Evolutionary conservation across 2,113 vertebrate genomes (phyloP), one percentile per base, ranked within the genome.

Genomic region (Pycnonotus jocosus): DNA sequence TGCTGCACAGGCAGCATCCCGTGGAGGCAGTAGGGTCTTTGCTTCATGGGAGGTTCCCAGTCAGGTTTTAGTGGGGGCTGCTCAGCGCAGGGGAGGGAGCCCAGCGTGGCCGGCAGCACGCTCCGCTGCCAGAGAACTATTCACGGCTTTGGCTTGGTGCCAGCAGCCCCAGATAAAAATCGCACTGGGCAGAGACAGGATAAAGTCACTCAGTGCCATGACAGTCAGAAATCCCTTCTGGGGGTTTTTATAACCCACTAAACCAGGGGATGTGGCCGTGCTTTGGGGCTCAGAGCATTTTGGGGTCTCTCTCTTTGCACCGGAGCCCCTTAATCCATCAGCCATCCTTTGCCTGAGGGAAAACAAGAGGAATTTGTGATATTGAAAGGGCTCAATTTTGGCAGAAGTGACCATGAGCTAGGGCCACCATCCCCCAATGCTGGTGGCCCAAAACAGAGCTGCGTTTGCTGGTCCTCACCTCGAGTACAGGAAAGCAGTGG

Each of bases 221-320:
- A 24, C 38, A 28, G 25, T 15, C 48, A 37, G 35, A 83, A 91
- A 73, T 35, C 77, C 53, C 48, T 69, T 16, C 22, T 12, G 12
- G 1, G 40, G 24, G 3, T 30, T 86, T 86, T 91, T 20, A 25
- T 15, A 53, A 69, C 45, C 14, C 40, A 0, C 53, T 4, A 6
- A 86, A 4, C 8, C 35, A 71, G 1, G 0, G 37, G 25, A 27
- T 0, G 35, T 0, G 0, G 37, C 16, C 0, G 0, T 0, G 0
- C 33, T 64, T 15, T 0, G 1, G 58, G 33, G 57, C 10, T 54
- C 33, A 1, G 71, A 10, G 15, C 5, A 3, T 60, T 81, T 51
- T 4, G 33, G 45, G 54, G 15, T 42, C 25, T 70, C 30, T 12
- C n/a, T 37, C 35, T 79, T 47, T 15, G 4, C n/a, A 6, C 31